A percentile compares a stretch with the other conserved stretches of the same genome.
phyloP scores from a whole-genome alignment of 2,888 invertebrate species.

The Chalcis sispes region DNA sequence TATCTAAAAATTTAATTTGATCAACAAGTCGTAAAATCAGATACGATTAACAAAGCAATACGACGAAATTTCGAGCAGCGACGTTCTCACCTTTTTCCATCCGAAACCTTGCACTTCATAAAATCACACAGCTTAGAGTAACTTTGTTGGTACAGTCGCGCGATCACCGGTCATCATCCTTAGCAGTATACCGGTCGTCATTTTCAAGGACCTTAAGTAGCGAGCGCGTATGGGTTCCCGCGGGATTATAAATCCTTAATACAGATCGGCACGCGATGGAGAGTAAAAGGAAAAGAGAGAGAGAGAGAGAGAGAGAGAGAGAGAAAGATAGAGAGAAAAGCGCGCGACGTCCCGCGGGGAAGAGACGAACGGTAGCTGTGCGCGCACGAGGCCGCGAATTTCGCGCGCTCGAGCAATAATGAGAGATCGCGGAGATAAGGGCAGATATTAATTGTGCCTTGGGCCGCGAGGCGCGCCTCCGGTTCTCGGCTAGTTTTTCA shows the following conservation, averaged over 20 bases:
- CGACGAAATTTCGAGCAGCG: no score
- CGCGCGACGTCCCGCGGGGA: conserved; percentile 47
- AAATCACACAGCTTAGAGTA: no score
- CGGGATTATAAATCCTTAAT: conserved; percentile 71
- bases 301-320: no score
- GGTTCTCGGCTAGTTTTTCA: conserved; percentile 21
- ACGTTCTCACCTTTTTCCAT: no score
- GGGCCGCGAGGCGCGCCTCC: background rate
- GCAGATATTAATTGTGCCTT: conserved; percentile 73
- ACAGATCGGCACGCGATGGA: conserved; percentile 76
- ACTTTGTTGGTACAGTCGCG: no score
- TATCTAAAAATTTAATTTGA: no score
- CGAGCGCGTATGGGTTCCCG: background rate
- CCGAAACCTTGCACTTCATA: no score
- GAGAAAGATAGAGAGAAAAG: conserved; percentile 68
- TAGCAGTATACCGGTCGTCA: background rate
- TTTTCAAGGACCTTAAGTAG: background rate
- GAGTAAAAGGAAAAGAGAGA: no score
- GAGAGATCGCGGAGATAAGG: conserved; percentile 74
- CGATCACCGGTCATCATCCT: background rate
- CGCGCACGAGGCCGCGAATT: conserved; percentile 62
- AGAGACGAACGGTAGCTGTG: conserved; percentile 74
- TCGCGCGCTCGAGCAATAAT: conserved; percentile 68
- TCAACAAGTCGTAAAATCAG: no score
- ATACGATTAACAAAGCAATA: no score